Conservation (phyloP, 2,113 vertebrate species). For the Lophotis ruficrista region DNA sequence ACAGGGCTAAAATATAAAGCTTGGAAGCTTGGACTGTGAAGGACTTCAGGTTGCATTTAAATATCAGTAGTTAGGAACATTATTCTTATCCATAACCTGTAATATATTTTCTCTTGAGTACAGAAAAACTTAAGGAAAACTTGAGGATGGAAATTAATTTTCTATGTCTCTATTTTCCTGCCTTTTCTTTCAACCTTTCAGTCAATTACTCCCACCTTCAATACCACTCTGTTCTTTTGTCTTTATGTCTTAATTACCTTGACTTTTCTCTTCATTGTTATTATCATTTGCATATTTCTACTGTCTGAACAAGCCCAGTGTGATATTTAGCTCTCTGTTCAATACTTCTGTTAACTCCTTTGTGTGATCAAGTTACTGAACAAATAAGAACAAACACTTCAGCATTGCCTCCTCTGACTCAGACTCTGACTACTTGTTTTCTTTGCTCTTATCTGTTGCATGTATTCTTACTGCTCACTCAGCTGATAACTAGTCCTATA, state of each 20-base stretch:
- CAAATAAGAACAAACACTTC: neutral
- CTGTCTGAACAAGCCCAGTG: conserved; percentile 7
- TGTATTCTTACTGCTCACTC: neutral
- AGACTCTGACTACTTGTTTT: conserved; percentile 32
- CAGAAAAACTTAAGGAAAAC: neutral
- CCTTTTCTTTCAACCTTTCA: conserved; percentile 11
- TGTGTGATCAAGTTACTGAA: neutral
- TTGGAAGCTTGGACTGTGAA: neutral
- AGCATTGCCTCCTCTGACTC: conserved; percentile 19
- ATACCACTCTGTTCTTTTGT: conserved; percentile 26
- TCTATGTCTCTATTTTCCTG: neutral
- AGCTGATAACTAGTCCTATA: neutral
- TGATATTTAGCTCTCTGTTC: conserved; percentile 15
- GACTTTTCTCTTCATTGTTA: conserved; percentile 37
- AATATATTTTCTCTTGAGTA: neutral
- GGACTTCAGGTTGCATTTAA: neutral
- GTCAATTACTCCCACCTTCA: conserved; percentile 45
- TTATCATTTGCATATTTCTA: conserved; percentile 15
- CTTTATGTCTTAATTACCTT: conserved; percentile 49
- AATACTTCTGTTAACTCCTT: neutral
- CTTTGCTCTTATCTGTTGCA: neutral
- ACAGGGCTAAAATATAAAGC: neutral
- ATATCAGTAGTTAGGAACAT: neutral
- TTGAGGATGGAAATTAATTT: neutral
- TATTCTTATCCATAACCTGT: neutral